Evolutionary conservation across 2,888 invertebrate species (phyloP).

Genomic region (Athalia cordata): DNA sequence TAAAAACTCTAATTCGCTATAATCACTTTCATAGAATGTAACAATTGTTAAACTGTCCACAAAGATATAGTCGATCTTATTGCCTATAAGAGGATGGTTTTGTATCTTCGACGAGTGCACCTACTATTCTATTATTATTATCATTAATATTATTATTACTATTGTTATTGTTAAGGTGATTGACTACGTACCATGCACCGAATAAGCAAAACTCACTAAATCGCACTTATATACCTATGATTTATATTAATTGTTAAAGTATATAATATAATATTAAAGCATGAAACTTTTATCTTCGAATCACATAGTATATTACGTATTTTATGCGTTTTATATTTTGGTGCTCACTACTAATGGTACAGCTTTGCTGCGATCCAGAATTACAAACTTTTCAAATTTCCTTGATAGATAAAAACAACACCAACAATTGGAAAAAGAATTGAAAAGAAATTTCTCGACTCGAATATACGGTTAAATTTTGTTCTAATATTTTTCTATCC

Average conservation of each 20-base stretch:
- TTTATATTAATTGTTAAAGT: conserved; percentile 7
- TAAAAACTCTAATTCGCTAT: no score
- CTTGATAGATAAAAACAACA: background rate
- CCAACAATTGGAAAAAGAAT: background rate
- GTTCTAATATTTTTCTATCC: no score
- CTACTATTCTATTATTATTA: conserved; percentile 4
- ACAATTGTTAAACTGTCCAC: no score
- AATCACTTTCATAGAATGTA: no score
- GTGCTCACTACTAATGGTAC: conserved; percentile 45
- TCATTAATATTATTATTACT: background rate
- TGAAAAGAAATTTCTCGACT: background rate
- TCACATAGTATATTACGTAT: conserved; percentile 8
- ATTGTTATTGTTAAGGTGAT: background rate
- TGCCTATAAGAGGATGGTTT: background rate
- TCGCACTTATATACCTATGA: no score
- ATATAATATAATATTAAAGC: background rate
- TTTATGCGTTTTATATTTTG: conserved; percentile 25
- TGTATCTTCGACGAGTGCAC: conserved; percentile 32
- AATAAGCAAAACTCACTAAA: conserved; percentile 16
- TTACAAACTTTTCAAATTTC: conserved; percentile 49
- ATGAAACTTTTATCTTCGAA: conserved; percentile 15
- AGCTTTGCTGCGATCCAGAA: conserved; percentile 65
- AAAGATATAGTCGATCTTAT: no score
- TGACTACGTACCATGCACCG: conserved; percentile 12
- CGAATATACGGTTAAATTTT: no score